Percentiles rank a stretch among this genome's conserved stretches.
Evolutionary conservation across 2,797 vertebrate genomes (phyloP).

Genomic region (Bovichtus diacanthus): DNA sequence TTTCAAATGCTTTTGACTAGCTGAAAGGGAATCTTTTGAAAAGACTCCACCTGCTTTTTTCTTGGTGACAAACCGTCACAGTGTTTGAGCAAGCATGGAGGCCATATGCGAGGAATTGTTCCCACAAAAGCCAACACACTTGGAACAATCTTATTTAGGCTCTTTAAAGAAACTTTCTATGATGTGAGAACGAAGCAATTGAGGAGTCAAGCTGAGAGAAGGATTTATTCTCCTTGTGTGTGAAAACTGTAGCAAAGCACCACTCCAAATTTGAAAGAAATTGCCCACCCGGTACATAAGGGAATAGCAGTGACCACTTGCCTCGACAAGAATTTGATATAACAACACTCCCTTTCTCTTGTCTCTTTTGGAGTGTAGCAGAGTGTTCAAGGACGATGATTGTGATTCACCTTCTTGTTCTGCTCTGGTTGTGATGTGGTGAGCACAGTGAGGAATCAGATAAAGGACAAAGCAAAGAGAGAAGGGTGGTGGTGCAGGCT

Average conservation of each 20-base stretch:
- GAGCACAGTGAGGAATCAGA: conserved; percentile 26
- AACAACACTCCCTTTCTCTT: conserved; percentile 38
- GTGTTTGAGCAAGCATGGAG: neutral
- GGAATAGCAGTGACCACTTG: conserved; percentile 22
- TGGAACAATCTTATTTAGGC: neutral
- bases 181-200: neutral
- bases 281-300: neutral
- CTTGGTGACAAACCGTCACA: conserved; percentile 19
- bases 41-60: conserved; percentile 11
- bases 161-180: conserved; percentile 1
- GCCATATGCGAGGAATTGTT: neutral
- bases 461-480: conserved; percentile 26
- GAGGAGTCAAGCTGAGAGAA: conserved; percentile 8
- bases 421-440: conserved; percentile 39
- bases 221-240: conserved; percentile 12
- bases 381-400: conserved; percentile 54
- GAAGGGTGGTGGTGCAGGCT: neutral
- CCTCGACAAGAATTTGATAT: conserved; percentile 32
- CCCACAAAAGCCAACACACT: neutral
- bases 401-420: conserved; percentile 52
- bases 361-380: conserved; percentile 38
- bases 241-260: conserved; percentile 29
- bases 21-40: conserved; percentile 10
- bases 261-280: conserved; percentile 23
- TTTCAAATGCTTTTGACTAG: conserved; percentile 2